These are phyloP conservation scores for Takifugu bimaculatus DNA, from an alignment of 2,113 vertebrate species.

Conservation along the genomic window DNA sequence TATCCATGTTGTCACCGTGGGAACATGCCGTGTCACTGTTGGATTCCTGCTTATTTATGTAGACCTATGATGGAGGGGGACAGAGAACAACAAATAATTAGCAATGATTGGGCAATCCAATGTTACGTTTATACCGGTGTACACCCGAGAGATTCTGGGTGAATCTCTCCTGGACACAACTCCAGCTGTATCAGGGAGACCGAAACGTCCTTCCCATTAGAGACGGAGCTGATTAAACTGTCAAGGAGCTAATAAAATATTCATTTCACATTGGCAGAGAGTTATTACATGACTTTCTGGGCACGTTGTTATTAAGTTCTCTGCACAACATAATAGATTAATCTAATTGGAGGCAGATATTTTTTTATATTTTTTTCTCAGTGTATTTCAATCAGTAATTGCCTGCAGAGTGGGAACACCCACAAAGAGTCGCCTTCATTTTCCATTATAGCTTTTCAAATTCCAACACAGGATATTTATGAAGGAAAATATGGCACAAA, in stretches of 20 bases:
- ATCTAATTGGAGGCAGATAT: conserved; percentile 36
- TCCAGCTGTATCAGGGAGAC: conserved; percentile 23
- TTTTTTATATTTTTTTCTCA: conserved; percentile 10
- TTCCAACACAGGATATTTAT: no score
- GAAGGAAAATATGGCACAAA: no score
- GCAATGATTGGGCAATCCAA: not conserved
- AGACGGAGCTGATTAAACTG: conserved; percentile 67
- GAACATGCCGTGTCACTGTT: conserved; percentile 44
- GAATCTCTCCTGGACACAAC: conserved; percentile 27
- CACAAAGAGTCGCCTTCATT: not conserved
- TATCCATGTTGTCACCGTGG: conserved; percentile 43
- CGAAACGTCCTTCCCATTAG: conserved; percentile 43
- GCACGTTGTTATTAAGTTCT: conserved; percentile 51
- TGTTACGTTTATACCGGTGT: conserved; percentile 3
- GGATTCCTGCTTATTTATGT: conserved; percentile 68
- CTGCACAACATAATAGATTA: conserved; percentile 44
- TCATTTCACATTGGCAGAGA: conserved; percentile 51
- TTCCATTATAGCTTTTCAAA: no score
- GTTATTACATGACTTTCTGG: conserved; percentile 48
- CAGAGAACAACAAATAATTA: conserved; percentile 28
- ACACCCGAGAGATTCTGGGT: conserved; percentile 14
- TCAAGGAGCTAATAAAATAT: conserved; percentile 62
- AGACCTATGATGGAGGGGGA: conserved; percentile 66
- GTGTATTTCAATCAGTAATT: not conserved
- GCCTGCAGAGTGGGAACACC: not conserved